Base-by-base conservation (phyloP, 2,888 invertebrate genomes). In the Mesoligia furuncula region DNA sequence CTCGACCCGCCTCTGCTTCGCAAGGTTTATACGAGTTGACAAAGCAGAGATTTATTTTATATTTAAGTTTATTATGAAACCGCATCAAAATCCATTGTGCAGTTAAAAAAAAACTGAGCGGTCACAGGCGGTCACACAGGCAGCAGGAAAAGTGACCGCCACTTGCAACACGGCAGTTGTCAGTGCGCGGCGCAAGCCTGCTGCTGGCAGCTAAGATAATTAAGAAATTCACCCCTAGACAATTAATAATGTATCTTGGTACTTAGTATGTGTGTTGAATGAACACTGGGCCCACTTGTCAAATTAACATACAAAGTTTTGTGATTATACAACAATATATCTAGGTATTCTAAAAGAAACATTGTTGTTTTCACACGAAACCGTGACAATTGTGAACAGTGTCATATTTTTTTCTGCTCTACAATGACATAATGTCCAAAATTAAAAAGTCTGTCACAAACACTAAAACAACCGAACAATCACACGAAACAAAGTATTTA, bases 401-500 rank as follows among this genome's bases (percentile, higher is more conserved):
- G 66, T 42, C 70, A 54, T 71, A 31, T 65, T 68, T 64, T 75
- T 72, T 66, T 57, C 20, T 69, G 78, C 42, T 48, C 31, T 54
- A 59, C 57, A 68, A 51, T 85, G 73, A 79, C 70, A 79, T 85
- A 84, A 84, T 61, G 27, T 61, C n/a, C 71, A 24, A 73, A 84
- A 80, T 77, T 71, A 78, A 68, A 68, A 62, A 13, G 51, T 61
- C 39, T 61, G 69, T 36, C 65, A n/a, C 54, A 76, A 61, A 61
- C 64, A 72, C 42, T 15, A 54, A n/a, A 27, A 31, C 62, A 36
- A 64, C n/a, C n/a, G 36, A 24, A 80, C 64, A 68, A 76, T 67
- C 39, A 20, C 36, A 75, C 59, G 39, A 70, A 31, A 79, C 36
- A 61, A 74, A 48, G 64, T 39, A 72, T 74, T 54, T 64, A 31